Evolutionary conservation across 2,113 vertebrate species (phyloP).

Genomic region (Lichenostomus cassidix): DNA sequence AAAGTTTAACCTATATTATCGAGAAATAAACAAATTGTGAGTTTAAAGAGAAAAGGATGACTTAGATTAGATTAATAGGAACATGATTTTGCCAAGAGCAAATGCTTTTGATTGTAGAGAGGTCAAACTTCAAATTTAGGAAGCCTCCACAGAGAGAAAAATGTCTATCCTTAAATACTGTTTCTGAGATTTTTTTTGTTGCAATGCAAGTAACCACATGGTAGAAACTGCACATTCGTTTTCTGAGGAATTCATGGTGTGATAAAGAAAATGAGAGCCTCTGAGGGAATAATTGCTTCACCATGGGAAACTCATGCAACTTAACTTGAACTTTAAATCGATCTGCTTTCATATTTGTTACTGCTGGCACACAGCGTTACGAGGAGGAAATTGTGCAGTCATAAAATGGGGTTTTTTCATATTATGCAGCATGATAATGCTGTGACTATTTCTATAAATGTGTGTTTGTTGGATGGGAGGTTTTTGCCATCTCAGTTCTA

Average conservation of each 20-base stretch:
- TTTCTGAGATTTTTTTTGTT: slow-evolving; percentile 37
- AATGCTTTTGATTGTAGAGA: not conserved
- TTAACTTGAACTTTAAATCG: slow-evolving; percentile 69
- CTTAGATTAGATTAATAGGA: not conserved
- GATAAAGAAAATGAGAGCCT: slow-evolving; percentile 65
- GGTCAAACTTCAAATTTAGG: not conserved
- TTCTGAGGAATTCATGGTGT: slow-evolving; percentile 56
- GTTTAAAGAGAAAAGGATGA: not conserved
- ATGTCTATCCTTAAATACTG: not conserved
- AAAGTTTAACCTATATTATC: not conserved
- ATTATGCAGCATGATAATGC: slow-evolving; percentile 16
- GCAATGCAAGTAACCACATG: slow-evolving; percentile 19
- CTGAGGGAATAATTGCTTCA: slow-evolving; percentile 69
- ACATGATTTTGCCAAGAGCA: not conserved
- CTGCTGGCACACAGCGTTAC: slow-evolving; percentile 22
- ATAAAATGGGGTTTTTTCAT: slow-evolving; percentile 30
- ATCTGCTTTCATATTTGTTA: slow-evolving; percentile 55
- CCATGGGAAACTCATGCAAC: slow-evolving; percentile 58
- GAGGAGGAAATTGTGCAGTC: slow-evolving; percentile 14
- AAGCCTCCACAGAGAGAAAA: not conserved
- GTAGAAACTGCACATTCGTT: slow-evolving; percentile 20
- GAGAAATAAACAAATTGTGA: not conserved
- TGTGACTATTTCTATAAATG: slow-evolving; percentile 5
- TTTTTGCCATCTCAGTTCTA: not conserved
- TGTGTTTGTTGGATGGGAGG: not conserved